Evolutionary conservation across 2,113 vertebrate genomes (phyloP), one percentile per base, ranked within the genome.

Genomic region (Gorsachius goisagi): DNA sequence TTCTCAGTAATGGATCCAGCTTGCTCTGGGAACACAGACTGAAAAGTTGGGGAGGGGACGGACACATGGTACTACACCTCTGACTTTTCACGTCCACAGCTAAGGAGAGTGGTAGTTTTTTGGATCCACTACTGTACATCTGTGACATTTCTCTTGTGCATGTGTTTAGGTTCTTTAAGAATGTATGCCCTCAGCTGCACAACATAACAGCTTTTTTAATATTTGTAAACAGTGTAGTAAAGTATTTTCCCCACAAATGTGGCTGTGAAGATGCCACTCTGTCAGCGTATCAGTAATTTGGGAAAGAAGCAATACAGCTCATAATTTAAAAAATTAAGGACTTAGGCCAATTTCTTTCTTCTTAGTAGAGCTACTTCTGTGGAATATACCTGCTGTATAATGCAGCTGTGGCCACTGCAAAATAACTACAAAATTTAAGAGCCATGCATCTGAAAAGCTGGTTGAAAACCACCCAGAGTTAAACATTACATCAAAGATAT

Each of bases 1-100:
- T 66, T 68, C 64, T 85, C 95, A 98, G 97, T 96, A 98, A 96
- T 97, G 98, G 97, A 97, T 95, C 95, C 98, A 94, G 94, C 37
- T 85, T 27, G 32, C 55, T 76, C 77, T 52, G 82, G 68, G 55
- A 85, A 76, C 20, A 67, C 53, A 55, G 53, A 55, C 11, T 30
- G 28, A 55, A 55, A 55, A 55, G 53, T 11, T 55, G 53, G 28
- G 52, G 28, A 93, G 11, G 21, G 39, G 23, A 88, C 0, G 5
- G 53, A 78, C 45, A 88, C 5, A 30, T 19, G 26, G 12, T 27
- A 47, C 32, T 41, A 13, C 18, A 20, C 33, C 35, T 53, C 63
- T 76, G 49, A 68, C 56, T 87, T 91, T 78, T 66, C 41, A 66
- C 24, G 50, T 24, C 27, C 44, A 55, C 45, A 49, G 8, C 41